Evolutionary conservation across 2,888 invertebrate genomes (phyloP), one percentile per base, ranked within the genome.

Genomic region (Erannis defoliaria): DNA sequence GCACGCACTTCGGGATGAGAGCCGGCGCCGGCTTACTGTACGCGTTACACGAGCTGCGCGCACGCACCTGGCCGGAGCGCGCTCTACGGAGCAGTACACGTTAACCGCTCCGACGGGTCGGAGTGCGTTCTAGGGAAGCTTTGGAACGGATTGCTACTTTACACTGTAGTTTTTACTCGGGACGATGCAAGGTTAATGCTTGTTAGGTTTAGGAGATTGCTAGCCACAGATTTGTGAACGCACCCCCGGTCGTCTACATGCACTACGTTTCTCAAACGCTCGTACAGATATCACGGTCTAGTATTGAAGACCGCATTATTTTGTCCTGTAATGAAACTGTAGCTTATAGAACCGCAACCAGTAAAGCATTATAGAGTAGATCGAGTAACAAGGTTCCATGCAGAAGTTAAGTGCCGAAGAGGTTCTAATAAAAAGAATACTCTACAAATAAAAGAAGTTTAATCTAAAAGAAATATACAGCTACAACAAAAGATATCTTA

Each of bases 1-100:
- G 86, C 85, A 85, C 89, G 89, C 83, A 83, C 86, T 84, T 78
- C 79, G 76, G 69, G 68, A 75, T 73, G 77, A 80, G 74, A 75
- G 80, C 76, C 76, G 78, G 75, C 74, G 78, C 75, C 80, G 80
- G 74, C 70, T 74, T 19, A 9, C 8, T 9, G 14, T 2, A 14
- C 14, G 5, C 6, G 21, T 21, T 4, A 2, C 5, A 18, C 10
- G 5, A 21, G 42, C 21, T 42, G 21, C n/a, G n/a, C n/a, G 42
- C 21, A n/a, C 42, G 40, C 40, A 12, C 8, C 23, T n/a, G n/a
- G 43, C 10, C 21, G 43, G 23, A 6, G 23, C 5, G 26, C 6
- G 18, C 18, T 5, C n/a, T 35, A 21, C 14, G 33, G 3, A 4
- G 21, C 6, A 1, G n/a, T 18, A 29, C 37, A 29, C 46, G 16